A percentile compares a stretch with the other conserved stretches of the same genome.
Evolutionary conservation across 2,797 vertebrate genomes (phyloP).

Genomic region (Hydrolagus colliei): DNA sequence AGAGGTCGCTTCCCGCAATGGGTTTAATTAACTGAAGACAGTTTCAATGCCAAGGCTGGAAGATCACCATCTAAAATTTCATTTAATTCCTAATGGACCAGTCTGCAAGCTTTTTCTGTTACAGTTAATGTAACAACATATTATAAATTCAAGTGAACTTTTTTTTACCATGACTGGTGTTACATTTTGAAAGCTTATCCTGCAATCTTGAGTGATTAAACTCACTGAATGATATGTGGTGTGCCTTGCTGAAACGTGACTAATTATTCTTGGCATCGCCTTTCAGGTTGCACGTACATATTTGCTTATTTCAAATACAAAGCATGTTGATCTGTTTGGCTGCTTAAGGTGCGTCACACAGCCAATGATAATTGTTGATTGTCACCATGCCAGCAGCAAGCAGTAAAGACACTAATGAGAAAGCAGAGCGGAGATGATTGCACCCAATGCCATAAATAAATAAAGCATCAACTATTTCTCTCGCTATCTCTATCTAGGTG

Average conservation of each 20-base stretch:
- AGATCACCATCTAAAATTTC: not conserved
- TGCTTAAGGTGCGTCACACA: not conserved
- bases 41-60: not conserved
- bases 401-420: not conserved
- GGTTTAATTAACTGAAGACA: not conserved
- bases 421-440: not conserved
- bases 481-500: slow-evolving; percentile 53
- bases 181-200: not conserved
- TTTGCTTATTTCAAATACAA: not conserved
- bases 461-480: not conserved
- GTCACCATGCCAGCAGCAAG: not conserved
- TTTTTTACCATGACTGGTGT: not conserved
- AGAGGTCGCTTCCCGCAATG: not conserved
- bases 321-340: not conserved
- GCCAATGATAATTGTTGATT: too few species aligned
- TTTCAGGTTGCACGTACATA: not conserved
- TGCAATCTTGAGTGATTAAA: not conserved
- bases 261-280: too few species aligned
- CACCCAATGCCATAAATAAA: too few species aligned
- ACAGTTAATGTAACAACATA: not conserved
- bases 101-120: not conserved
- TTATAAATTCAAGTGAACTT: not conserved
- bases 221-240: too few species aligned
- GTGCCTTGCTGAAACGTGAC: too few species aligned
- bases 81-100: not conserved